Conservation (phyloP, 2,113 vertebrate genomes). For the Aegithalos caudatus region DNA sequence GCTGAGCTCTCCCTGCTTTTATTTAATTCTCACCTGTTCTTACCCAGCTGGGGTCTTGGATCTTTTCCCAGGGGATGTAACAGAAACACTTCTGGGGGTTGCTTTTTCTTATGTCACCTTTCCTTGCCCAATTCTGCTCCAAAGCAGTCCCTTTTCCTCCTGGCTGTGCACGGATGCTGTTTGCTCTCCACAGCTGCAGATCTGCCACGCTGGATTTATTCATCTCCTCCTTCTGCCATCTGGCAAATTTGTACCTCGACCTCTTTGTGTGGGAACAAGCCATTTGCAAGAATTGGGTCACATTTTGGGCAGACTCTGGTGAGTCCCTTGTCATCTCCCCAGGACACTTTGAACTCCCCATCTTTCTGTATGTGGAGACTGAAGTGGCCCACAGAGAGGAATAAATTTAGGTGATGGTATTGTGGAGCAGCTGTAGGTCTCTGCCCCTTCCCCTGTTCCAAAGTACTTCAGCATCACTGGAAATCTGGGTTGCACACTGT, state of each 20-base stretch:
- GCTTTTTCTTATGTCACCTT: background rate
- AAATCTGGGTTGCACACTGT: accelerated
- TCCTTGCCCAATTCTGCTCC: background rate
- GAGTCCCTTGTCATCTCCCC: background rate
- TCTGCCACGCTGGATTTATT: background rate
- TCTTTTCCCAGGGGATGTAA: background rate
- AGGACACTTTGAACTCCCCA: background rate
- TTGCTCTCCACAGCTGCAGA: background rate
- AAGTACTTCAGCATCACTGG: background rate
- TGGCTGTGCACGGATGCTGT: background rate
- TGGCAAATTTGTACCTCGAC: background rate
- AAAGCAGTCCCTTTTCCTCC: background rate
- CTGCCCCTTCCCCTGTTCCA: background rate
- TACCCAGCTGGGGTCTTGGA: background rate
- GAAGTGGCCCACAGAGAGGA: background rate
- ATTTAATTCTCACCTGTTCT: background rate
- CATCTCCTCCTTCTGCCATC: background rate
- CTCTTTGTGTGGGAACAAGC: accelerated
- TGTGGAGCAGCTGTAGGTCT: background rate
- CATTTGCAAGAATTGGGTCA: background rate
- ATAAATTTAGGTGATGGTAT: background rate
- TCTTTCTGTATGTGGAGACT: background rate
- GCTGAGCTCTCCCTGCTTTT: background rate
- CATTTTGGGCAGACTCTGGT: background rate
- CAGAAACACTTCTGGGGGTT: background rate